phyloP scores from a whole-genome alignment of 2,113 vertebrate genomes.

The Vicugna pacos region DNA sequence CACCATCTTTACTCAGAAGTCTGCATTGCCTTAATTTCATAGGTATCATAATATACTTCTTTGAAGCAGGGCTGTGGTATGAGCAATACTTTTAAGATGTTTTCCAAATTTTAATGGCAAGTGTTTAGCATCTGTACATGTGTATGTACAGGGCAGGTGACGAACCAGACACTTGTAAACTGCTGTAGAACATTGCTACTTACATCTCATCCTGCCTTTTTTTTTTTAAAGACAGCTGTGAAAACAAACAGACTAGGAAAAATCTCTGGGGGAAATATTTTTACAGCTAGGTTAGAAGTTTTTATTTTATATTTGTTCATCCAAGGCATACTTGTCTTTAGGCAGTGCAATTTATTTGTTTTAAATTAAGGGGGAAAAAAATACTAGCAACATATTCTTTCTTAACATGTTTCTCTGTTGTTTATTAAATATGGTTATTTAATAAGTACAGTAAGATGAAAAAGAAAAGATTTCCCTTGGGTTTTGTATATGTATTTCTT shows the following conservation, averaged over 20 bases:
- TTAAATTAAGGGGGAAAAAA: conserved; percentile 33
- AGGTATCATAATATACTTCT: not conserved
- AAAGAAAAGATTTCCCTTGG: not conserved
- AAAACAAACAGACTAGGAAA: conserved; percentile 56
- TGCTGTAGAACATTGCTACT: not conserved
- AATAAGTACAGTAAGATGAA: not conserved
- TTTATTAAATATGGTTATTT: conserved; percentile 33
- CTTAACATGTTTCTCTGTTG: not conserved
- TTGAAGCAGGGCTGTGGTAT: too few species aligned
- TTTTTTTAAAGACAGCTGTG: conserved; percentile 13
- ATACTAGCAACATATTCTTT: not conserved
- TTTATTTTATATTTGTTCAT: conserved; percentile 61
- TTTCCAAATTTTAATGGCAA: not conserved
- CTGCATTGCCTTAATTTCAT: not conserved
- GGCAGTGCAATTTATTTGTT: conserved; percentile 20
- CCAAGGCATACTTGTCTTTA: not conserved
- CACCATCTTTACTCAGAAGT: not conserved
- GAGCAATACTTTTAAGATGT: not conserved
- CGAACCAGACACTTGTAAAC: conserved; percentile 4
- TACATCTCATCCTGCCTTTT: too few species aligned
- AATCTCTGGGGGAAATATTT: conserved; percentile 46
- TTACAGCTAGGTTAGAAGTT: conserved; percentile 50
- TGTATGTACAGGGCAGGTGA: not conserved
- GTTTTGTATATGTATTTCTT: not conserved
- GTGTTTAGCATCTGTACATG: not conserved